Percentiles rank a stretch among this genome's conserved stretches.
Conservation (phyloP, 2,888 invertebrate genomes). For the Hoplodrina ambigua region DNA sequence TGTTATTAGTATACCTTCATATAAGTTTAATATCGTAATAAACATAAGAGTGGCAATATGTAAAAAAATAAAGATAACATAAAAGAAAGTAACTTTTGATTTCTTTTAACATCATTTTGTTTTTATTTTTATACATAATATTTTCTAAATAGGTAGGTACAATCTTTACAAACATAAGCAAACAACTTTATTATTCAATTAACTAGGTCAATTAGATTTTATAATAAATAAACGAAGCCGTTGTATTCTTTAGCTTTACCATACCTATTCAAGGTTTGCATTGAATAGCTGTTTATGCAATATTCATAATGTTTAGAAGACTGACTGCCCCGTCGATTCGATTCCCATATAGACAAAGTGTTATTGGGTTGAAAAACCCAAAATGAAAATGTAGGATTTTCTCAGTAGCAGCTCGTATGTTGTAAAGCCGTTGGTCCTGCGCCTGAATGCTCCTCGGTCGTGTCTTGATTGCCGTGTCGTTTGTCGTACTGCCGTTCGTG, state of each 20-base stretch:
- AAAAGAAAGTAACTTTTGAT: not conserved
- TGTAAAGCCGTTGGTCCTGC: too few species aligned
- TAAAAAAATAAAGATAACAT: not conserved
- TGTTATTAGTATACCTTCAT: too few species aligned
- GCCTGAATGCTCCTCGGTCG: too few species aligned
- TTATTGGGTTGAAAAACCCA: too few species aligned
- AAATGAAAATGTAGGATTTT: too few species aligned
- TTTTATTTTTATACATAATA: slow-evolving; percentile 3
- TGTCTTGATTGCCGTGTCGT: too few species aligned
- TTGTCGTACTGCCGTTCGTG: too few species aligned
- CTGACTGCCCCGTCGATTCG: not conserved
- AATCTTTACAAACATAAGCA: slow-evolving; percentile 4
- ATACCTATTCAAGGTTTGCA: slow-evolving; percentile 26
- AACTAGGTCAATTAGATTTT: slow-evolving; percentile 19
- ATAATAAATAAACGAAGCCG: slow-evolving; percentile 20
- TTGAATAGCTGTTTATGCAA: slow-evolving; percentile 21
- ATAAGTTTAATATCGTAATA: too few species aligned
- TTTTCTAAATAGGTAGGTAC: slow-evolving; percentile 11
- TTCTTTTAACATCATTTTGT: not conserved
- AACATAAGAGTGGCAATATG: not conserved
- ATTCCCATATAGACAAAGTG: too few species aligned
- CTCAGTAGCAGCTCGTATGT: too few species aligned
- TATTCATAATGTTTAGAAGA: slow-evolving; percentile 16
- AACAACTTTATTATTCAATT: slow-evolving; percentile 19
- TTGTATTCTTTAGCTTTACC: slow-evolving; percentile 8